These are phyloP conservation scores for Euspilapteryx auroguttella DNA, from an alignment of 2,888 invertebrate species.

Conservation along the genomic window DNA sequence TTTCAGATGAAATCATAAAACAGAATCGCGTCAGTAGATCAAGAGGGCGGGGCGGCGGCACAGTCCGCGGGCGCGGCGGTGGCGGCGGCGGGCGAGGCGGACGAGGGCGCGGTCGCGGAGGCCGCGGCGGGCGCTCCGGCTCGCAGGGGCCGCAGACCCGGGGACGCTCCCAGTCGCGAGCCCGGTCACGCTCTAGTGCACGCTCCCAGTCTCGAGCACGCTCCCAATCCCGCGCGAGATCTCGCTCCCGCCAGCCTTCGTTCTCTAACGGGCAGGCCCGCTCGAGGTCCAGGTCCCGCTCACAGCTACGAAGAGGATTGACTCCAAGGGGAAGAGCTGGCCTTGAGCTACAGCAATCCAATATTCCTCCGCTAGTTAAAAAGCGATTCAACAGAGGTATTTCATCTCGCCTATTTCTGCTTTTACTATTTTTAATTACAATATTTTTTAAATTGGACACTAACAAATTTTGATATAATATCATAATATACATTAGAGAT, in stretches of 20 bases:
- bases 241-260: conserved; percentile 15
- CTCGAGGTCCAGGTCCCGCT: conserved; percentile 34
- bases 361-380: conserved; percentile 27
- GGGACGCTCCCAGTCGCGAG: conserved; percentile 10
- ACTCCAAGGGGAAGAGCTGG: conserved; percentile 46
- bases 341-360: conserved; percentile 21
- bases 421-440: neutral
- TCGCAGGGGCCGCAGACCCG: conserved; percentile 10
- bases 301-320: conserved; percentile 23
- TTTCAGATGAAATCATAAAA: conserved; percentile 44
- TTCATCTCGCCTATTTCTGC: no score
- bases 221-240: conserved; percentile 13
- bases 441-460: conserved; percentile 3
- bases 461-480: no score
- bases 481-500: no score
- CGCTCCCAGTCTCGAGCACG: conserved; percentile 22
- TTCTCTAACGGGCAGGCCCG: conserved; percentile 25
- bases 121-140: conserved; percentile 14
- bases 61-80: conserved; percentile 13
- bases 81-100: conserved; percentile 10
- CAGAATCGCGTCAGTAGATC: conserved; percentile 33
- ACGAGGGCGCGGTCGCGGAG: conserved; percentile 15
- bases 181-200: conserved; percentile 18
- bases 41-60: conserved; percentile 27
- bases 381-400: conserved; percentile 21